A percentile compares a stretch with the other conserved stretches of the same genome.
These are phyloP conservation scores for Alentia gelatinosa DNA, from an alignment of 2,888 invertebrate genomes.

Conservation along the genomic window DNA sequence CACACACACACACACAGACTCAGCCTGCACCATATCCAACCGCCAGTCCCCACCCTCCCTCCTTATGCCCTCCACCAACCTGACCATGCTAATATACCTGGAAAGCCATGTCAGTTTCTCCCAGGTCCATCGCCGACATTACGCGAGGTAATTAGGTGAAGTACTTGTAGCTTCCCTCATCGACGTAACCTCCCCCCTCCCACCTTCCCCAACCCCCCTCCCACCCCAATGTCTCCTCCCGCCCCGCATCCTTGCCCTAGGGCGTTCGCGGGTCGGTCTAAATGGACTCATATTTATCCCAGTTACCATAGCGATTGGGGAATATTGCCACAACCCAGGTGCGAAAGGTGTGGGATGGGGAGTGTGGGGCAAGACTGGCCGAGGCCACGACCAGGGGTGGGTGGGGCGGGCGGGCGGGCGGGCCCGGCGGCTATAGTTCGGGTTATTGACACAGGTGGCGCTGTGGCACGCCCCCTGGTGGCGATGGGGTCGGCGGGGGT, in stretches of 20 bases:
- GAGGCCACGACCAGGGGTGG: neutral
- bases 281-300: constrained; percentile 52
- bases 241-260: neutral
- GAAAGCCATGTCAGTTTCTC: neutral
- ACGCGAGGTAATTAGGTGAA: neutral
- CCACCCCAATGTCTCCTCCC: too few relatives aligned
- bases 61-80: neutral
- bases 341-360: constrained; percentile 8
- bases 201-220: neutral
- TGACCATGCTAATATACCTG: constrained; percentile 10
- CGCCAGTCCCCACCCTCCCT: too few relatives aligned
- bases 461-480: constrained; percentile 29
- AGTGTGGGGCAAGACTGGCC: neutral
- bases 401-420: neutral
- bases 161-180: neutral
- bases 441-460: constrained; percentile 53
- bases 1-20: too few relatives aligned
- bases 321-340: constrained; percentile 53
- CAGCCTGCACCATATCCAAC: too few relatives aligned
- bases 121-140: neutral
- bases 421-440: constrained; percentile 29
- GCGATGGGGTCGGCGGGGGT: neutral
- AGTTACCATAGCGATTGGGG: constrained; percentile 48
- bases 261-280: neutral
- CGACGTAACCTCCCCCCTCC: neutral